Evolutionary conservation across 2,113 vertebrate genomes (phyloP).

Genomic region (Melanerpes aurifrons): DNA sequence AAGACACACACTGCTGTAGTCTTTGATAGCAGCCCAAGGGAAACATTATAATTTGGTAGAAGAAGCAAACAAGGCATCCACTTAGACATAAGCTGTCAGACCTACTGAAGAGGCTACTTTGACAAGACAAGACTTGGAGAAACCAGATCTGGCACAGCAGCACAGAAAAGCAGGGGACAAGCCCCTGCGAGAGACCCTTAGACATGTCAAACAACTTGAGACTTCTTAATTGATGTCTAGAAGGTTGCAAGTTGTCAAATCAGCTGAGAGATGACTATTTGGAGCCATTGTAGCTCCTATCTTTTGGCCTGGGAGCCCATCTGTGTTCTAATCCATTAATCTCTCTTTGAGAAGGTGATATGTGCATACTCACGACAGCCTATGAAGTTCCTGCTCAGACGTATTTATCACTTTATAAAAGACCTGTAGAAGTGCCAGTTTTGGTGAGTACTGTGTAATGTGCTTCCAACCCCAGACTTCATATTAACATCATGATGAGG

Average conservation of each 20-base stretch:
- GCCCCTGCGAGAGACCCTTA: background rate
- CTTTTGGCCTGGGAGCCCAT: background rate
- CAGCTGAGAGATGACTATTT: background rate
- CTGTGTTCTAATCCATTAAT: background rate
- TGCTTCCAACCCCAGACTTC: slow-evolving; percentile 23
- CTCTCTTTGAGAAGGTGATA: background rate
- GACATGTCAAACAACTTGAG: background rate
- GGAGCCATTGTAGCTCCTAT: background rate
- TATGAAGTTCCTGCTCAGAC: background rate
- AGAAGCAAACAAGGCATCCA: slow-evolving; percentile 1
- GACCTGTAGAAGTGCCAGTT: slow-evolving; percentile 19
- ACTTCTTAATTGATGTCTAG: background rate
- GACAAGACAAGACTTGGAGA: background rate
- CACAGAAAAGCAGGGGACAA: background rate
- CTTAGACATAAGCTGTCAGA: background rate
- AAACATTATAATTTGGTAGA: background rate
- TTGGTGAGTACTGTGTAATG: slow-evolving; percentile 16
- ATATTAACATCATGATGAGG: background rate
- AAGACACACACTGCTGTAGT: background rate
- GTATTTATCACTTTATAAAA: slow-evolving; percentile 7
- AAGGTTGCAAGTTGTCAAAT: background rate
- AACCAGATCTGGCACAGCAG: background rate
- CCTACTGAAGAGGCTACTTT: background rate
- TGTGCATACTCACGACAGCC: background rate
- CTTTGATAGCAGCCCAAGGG: background rate